These are phyloP conservation scores for Amiota communis DNA, from an alignment of 2,888 invertebrate genomes.

Conservation along the genomic window DNA sequence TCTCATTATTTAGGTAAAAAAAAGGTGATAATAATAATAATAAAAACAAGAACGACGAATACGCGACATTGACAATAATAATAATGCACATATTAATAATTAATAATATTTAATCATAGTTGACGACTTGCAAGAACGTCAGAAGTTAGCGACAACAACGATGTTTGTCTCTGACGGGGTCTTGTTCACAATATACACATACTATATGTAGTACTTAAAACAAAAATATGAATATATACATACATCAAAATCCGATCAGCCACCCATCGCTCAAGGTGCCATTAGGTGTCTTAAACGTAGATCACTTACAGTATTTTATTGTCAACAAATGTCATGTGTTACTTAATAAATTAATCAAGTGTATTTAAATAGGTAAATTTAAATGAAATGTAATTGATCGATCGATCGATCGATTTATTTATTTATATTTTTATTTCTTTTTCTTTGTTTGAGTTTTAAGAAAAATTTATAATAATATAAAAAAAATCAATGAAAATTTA, in stretches of 20 bases:
- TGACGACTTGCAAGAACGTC: neutral
- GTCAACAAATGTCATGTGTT: neutral
- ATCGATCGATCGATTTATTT: neutral
- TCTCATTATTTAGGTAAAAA: neutral
- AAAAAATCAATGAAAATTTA: no score
- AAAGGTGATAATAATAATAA: neutral
- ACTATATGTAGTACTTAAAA: no score
- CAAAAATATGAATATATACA: no score
- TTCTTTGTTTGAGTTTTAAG: neutral
- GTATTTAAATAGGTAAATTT: conserved; percentile 61
- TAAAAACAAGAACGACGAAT: neutral
- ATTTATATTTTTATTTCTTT: neutral
- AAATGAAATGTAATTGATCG: conserved; percentile 63
- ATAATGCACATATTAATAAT: no score
- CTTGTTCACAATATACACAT: neutral
- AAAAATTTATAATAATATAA: no score
- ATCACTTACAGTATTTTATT: neutral
- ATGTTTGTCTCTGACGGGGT: neutral
- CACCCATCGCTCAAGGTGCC: neutral
- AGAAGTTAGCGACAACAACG: neutral
- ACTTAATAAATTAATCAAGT: conserved; percentile 50
- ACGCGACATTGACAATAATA: no score
- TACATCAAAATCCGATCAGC: neutral
- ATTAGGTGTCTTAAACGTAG: neutral
- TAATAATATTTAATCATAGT: no score